Evolutionary conservation across 2,797 vertebrate genomes (phyloP).

Genomic region (Argya squamiceps): DNA sequence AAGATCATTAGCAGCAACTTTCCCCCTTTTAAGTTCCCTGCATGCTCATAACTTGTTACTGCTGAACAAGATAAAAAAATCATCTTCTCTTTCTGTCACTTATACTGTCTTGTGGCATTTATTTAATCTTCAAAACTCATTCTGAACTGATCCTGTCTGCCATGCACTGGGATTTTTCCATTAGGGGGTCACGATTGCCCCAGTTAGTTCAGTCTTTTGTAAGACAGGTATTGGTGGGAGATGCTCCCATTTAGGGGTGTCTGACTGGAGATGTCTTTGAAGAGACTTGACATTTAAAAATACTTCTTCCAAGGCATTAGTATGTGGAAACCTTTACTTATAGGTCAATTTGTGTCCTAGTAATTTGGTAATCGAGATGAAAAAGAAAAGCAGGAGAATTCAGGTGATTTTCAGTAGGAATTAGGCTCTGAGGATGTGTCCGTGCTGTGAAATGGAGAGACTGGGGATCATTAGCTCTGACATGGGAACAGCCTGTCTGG

Average conservation of each 20-base stretch:
- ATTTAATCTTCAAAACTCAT: not conserved
- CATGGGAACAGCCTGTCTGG: not conserved
- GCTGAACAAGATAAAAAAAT: not conserved
- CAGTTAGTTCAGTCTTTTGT: not conserved
- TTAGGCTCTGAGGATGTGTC: not conserved
- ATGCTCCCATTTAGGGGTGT: not conserved
- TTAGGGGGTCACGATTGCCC: not conserved
- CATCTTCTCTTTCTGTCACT: not conserved
- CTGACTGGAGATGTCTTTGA: not conserved
- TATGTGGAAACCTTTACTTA: not conserved
- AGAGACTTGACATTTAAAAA: not conserved
- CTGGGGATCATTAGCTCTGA: not conserved
- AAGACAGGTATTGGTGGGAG: not conserved
- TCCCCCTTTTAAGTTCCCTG: not conserved
- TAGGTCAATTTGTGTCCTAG: not conserved
- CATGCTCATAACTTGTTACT: not conserved
- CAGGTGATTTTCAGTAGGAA: not conserved
- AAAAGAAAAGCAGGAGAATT: not conserved
- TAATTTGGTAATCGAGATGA: not conserved
- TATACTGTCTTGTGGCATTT: not conserved
- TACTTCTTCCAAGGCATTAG: not conserved
- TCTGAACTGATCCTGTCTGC: not conserved
- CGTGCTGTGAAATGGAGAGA: fast-evolving
- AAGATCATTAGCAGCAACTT: not conserved
- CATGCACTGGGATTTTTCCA: not conserved